Conservation (phyloP, 2,888 invertebrate species). For the Cabera pusaria region DNA sequence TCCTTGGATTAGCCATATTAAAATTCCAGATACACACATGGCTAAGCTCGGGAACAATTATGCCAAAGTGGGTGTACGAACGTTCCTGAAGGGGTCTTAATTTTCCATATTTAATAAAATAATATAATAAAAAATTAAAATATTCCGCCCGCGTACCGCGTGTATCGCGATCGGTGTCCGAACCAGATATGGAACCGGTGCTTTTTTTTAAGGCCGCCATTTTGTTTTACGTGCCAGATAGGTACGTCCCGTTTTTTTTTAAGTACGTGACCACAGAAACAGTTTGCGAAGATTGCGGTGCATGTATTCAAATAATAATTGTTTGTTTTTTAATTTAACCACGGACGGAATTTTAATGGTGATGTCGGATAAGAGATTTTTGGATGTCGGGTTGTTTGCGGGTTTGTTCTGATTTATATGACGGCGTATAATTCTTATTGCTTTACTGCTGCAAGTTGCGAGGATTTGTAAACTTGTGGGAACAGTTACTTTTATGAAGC, state of each 20-base stretch:
- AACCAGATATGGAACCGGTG: constrained; percentile 56
- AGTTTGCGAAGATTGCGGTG: constrained; percentile 65
- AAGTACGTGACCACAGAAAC: constrained; percentile 69
- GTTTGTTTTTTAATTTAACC: constrained; percentile 53
- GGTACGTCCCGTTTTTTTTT: constrained; percentile 49
- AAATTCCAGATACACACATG: constrained; percentile 69
- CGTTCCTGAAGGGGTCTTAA: constrained; percentile 49
- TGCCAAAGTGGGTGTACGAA: constrained; percentile 51
- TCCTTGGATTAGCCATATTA: constrained; percentile 62
- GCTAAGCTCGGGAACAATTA: constrained; percentile 55
- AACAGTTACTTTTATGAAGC: too few relatives aligned
- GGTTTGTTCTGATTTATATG: constrained; percentile 15
- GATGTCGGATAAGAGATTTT: constrained; percentile 47
- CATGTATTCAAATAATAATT: constrained; percentile 69
- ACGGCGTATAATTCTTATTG: too few relatives aligned
- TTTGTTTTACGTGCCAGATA: constrained; percentile 60
- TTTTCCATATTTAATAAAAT: constrained; percentile 69
- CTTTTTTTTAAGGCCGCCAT: constrained; percentile 48
- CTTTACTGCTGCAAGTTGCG: too few relatives aligned
- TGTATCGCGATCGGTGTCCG: constrained; percentile 78
- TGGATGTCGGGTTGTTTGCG: constrained; percentile 34
- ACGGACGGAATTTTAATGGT: constrained; percentile 57
- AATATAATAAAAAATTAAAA: constrained; percentile 68
- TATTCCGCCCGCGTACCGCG: constrained; percentile 71
- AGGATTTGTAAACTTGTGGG: too few relatives aligned